Conservation (phyloP, 2,888 invertebrate species). For the Melanostoma mellinum region DNA sequence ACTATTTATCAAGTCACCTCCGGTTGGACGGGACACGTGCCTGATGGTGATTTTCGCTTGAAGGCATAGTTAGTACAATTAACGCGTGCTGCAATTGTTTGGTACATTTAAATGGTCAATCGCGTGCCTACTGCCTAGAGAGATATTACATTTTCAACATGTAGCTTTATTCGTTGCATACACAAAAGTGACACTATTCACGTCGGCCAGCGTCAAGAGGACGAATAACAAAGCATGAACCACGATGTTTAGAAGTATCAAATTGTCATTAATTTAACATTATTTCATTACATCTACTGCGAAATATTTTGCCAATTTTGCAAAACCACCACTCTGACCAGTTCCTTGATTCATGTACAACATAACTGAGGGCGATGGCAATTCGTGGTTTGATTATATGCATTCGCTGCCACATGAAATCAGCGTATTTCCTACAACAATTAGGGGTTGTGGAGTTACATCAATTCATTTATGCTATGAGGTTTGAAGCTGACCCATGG, state of each 20-base stretch:
- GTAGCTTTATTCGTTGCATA: too few species aligned
- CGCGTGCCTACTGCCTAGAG: too few species aligned
- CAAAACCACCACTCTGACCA: slow-evolving; percentile 7
- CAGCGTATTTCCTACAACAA: slow-evolving; percentile 53
- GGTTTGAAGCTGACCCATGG: slow-evolving; percentile 3
- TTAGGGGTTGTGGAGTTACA: slow-evolving; percentile 55
- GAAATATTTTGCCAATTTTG: slow-evolving; percentile 49
- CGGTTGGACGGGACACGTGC: too few species aligned
- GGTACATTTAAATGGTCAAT: too few species aligned
- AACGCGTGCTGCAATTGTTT: too few species aligned
- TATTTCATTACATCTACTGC: slow-evolving; percentile 28
- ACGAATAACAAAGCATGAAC: background rate
- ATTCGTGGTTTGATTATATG: slow-evolving; percentile 34
- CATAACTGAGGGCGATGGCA: slow-evolving; percentile 7
- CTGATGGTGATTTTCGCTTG: too few species aligned
- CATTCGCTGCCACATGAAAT: slow-evolving; percentile 52
- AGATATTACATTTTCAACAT: too few species aligned
- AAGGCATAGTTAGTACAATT: too few species aligned
- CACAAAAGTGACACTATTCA: background rate
- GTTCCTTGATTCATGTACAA: slow-evolving; percentile 35
- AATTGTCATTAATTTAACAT: slow-evolving; percentile 34
- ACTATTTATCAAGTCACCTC: too few species aligned
- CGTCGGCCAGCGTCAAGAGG: too few species aligned
- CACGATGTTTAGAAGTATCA: slow-evolving; percentile 6
- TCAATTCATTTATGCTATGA: slow-evolving; percentile 44